These are phyloP conservation scores for Maconellicoccus hirsutus DNA, from an alignment of 1,140 invertebrate genomes.

Conservation along the genomic window DNA sequence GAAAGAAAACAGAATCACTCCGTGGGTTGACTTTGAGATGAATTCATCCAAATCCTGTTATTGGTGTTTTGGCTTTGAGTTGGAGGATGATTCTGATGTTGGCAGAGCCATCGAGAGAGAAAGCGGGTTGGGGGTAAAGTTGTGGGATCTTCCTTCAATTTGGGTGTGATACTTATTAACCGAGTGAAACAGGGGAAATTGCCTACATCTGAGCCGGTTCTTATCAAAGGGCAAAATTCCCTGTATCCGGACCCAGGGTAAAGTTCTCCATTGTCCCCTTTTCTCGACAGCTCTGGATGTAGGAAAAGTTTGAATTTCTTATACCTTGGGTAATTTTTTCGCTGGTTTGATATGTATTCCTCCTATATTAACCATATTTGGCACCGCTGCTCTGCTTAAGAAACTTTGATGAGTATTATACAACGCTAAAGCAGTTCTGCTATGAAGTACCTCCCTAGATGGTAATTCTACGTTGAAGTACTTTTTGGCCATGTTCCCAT, in stretches of 20 bases:
- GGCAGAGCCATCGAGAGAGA: neutral
- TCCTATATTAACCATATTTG: constrained; percentile 44
- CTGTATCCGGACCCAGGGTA: too few relatives aligned
- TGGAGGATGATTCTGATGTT: too few relatives aligned
- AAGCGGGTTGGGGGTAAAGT: too few relatives aligned
- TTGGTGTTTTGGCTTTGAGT: too few relatives aligned
- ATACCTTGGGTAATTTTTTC: constrained; percentile 26
- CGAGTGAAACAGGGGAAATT: too few relatives aligned
- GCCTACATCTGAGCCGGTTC: too few relatives aligned
- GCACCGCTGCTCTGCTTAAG: constrained; percentile 37
- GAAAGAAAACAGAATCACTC: constrained; percentile 53
- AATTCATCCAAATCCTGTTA: constrained; percentile 46
- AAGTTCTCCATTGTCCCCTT: too few relatives aligned
- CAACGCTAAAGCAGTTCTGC: constrained; percentile 38
- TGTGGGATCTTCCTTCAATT: too few relatives aligned
- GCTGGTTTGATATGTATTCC: constrained; percentile 40
- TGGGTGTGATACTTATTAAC: too few relatives aligned
- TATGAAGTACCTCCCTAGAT: neutral
- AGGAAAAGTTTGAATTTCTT: too few relatives aligned
- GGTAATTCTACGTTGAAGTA: neutral
- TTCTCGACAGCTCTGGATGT: too few relatives aligned
- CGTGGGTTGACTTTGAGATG: constrained; percentile 43
- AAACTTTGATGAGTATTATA: constrained; percentile 43
- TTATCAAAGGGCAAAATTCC: too few relatives aligned
- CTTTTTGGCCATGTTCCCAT: neutral